These are phyloP conservation scores for Epistrophe eligans DNA, from an alignment of 2,888 invertebrate genomes.

Conservation along the genomic window DNA sequence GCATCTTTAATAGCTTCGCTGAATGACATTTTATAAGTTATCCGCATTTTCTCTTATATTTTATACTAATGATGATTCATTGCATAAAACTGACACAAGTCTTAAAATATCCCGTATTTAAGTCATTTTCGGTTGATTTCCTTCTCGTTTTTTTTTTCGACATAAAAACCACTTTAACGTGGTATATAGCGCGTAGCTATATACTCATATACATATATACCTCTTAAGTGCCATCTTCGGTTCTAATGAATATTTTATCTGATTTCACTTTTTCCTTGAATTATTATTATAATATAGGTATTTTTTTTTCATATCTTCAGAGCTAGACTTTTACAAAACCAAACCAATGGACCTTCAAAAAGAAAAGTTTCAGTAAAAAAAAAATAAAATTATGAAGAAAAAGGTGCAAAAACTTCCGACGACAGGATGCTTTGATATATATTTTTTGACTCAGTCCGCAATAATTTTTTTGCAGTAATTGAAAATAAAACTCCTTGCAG, in stretches of 20 bases:
- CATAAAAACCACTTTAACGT: constrained; percentile 53
- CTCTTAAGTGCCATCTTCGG: constrained; percentile 46
- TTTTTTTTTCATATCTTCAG: constrained; percentile 2
- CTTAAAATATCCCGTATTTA: constrained; percentile 23
- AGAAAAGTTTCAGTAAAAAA: constrained; percentile 11
- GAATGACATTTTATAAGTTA: constrained; percentile 45
- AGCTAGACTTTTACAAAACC: constrained; percentile 9
- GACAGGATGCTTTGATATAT: constrained; percentile 72
- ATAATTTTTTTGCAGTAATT: constrained; percentile 71
- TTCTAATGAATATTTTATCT: constrained; percentile 73
- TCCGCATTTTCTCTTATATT: constrained; percentile 11
- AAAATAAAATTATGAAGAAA: constrained; percentile 23
- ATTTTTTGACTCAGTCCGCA: constrained; percentile 67
- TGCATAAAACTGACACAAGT: constrained; percentile 53
- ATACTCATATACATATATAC: not conserved
- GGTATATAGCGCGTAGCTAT: constrained; percentile 17
- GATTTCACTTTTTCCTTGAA: constrained; percentile 52
- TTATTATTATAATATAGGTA: not conserved
- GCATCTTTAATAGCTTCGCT: constrained; percentile 19
- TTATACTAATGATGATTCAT: constrained; percentile 64
- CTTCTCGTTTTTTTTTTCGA: not conserved
- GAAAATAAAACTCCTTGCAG: constrained; percentile 72
- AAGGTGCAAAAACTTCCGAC: constrained; percentile 36
- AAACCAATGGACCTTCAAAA: constrained; percentile 28
- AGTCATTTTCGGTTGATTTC: constrained; percentile 12